Evolutionary conservation across 2,888 invertebrate species (phyloP).

Genomic region (Noctua pronuba): DNA sequence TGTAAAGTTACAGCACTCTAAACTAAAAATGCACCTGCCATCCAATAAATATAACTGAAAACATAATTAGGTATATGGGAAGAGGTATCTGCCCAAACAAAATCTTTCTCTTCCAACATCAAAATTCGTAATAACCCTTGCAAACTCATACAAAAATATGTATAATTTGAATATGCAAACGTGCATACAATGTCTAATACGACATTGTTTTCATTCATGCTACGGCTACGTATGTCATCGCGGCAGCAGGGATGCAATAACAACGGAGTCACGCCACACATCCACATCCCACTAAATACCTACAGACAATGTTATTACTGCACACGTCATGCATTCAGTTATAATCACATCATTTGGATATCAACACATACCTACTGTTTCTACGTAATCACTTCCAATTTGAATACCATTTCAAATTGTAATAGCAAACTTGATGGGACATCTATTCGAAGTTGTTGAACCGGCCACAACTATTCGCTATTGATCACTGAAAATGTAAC

Average conservation of each 20-base stretch:
- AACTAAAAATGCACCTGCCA: background rate
- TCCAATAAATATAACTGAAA: no score
- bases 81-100: no score
- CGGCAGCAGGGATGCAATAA: constrained; percentile 70
- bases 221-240: constrained; percentile 64
- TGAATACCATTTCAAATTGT: constrained; percentile 75
- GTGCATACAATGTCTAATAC: constrained; percentile 40
- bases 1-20: background rate
- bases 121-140: background rate
- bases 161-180: constrained; percentile 19
- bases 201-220: constrained; percentile 66
- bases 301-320: constrained; percentile 73
- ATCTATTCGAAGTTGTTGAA: constrained; percentile 54
- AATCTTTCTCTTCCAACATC: background rate
- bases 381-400: constrained; percentile 72
- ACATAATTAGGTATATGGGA: no score
- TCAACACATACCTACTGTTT: constrained; percentile 57
- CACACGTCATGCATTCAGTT: constrained; percentile 74
- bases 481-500: constrained; percentile 32
- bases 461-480: constrained; percentile 48
- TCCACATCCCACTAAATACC: constrained; percentile 69
- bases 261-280: constrained; percentile 70
- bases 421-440: constrained; percentile 67
- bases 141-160: constrained; percentile 1
- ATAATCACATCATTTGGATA: constrained; percentile 82